Evolutionary conservation across 2,888 invertebrate genomes (phyloP), one percentile per base, ranked within the genome.

Genomic region (Nesidiocoris tenuis): DNA sequence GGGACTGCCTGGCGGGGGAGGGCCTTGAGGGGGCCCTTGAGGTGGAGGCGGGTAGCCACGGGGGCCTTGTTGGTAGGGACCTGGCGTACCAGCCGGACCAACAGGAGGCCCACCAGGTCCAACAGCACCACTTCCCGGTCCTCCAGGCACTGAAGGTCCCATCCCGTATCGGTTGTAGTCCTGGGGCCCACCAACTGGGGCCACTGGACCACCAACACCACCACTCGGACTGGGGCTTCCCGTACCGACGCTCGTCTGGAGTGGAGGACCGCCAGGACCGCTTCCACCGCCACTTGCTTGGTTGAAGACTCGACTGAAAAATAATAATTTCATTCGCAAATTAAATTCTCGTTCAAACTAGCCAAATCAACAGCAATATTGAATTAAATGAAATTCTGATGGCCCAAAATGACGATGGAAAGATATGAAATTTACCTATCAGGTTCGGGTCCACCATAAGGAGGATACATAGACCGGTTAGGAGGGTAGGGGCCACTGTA

Each of bases 391-490:
- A n/a, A n/a, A n/a, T n/a, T n/a, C n/a, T n/a, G n/a, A n/a, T n/a
- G n/a, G n/a, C n/a, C n/a, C n/a, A n/a, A n/a, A n/a, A n/a, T n/a
- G n/a, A n/a, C n/a, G n/a, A n/a, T n/a, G n/a, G n/a, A n/a, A n/a
- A n/a, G n/a, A n/a, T n/a, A n/a, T n/a, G n/a, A 24, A 63, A 21
- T 71, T 75, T 78, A 82, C 82, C 82, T 79, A 61, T 81, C 80
- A 3, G 78, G 74, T 63, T 80, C 80, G 61, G 80, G 80, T 18
- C 80, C 81, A 19, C 81, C 81, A 75, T 85, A 85, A 0, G 80
- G 82, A 74, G 85, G 84, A 82, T 86, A 86, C 82, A 83, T 82
- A 1, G 81, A 81, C 78, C 83, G 78, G 61, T 80, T 80, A 3
- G 81, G 81, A 23, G 81, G 82, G 74, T 80, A 81, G 9, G 72